These are phyloP conservation scores for Jaculus jaculus DNA, from an alignment of 2,113 vertebrate species.

Conservation along the genomic window DNA sequence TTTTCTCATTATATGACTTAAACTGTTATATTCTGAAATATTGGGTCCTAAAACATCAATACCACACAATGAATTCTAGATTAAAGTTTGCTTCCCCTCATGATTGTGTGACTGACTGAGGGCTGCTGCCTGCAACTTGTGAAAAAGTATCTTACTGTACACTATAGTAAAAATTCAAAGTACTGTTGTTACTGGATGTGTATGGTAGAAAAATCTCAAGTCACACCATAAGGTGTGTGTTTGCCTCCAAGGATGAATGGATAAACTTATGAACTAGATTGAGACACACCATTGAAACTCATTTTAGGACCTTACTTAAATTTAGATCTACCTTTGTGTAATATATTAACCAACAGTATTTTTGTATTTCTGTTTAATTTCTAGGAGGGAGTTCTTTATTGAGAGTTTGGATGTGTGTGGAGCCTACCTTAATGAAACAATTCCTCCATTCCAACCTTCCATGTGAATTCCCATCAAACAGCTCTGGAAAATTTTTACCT, in stretches of 20 bases:
- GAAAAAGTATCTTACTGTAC: background rate
- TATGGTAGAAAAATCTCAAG: background rate
- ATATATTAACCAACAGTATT: background rate
- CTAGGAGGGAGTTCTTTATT: background rate
- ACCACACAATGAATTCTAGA: background rate
- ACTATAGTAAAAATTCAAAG: background rate
- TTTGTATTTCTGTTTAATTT: conserved; percentile 3
- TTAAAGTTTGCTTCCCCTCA: background rate
- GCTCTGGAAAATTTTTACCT: background rate
- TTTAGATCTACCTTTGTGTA: background rate
- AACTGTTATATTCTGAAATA: background rate
- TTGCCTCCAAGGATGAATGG: background rate
- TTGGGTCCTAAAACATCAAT: background rate
- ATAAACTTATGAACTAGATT: background rate
- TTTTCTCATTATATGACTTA: background rate
- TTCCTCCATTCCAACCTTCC: background rate
- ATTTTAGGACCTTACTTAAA: background rate
- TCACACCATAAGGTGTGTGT: background rate
- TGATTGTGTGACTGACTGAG: background rate
- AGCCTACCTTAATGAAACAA: background rate
- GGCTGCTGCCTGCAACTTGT: background rate
- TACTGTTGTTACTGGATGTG: background rate
- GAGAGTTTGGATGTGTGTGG: background rate
- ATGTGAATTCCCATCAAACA: background rate
- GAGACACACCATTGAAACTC: background rate